Conservation (phyloP, 2,888 invertebrate genomes). For the Trypoxylon attenuatum region DNA sequence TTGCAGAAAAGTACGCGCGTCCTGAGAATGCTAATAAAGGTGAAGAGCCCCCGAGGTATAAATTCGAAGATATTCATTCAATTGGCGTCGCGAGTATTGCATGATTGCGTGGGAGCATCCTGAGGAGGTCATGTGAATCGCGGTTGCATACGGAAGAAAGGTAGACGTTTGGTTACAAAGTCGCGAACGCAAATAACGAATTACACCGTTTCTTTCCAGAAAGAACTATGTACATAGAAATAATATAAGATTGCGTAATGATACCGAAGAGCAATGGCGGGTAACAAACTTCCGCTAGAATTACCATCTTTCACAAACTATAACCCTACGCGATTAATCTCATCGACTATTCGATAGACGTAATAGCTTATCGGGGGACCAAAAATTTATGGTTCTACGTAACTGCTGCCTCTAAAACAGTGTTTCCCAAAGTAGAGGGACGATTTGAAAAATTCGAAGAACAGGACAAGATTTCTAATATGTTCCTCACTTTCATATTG, state of each 20-base stretch:
- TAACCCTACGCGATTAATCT: too few species aligned
- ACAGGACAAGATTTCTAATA: too few species aligned
- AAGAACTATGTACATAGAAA: slow-evolving; percentile 18
- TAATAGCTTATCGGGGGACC: not conserved
- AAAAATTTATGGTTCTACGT: not conserved
- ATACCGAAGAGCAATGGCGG: not conserved
- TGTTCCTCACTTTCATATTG: too few species aligned
- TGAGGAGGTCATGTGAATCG: slow-evolving; percentile 29
- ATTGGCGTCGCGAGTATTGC: not conserved
- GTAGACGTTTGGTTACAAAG: slow-evolving; percentile 4
- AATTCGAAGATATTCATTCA: not conserved
- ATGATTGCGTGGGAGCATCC: slow-evolving; percentile 23
- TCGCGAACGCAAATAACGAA: too few species aligned
- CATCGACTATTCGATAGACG: not conserved
- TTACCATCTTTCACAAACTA: not conserved
- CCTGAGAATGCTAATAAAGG: slow-evolving; percentile 34
- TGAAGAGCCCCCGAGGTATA: slow-evolving; percentile 9
- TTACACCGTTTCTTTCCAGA: slow-evolving; percentile 18
- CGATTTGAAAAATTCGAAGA: too few species aligned
- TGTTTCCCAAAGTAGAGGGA: too few species aligned
- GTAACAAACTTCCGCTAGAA: not conserved
- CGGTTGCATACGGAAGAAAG: slow-evolving; percentile 36
- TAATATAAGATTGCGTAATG: slow-evolving; percentile 1
- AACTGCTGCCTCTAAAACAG: too few species aligned
- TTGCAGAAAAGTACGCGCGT: too few species aligned